Conservation (phyloP, 2,113 vertebrate species). For the Nothoprocta pentlandii region DNA sequence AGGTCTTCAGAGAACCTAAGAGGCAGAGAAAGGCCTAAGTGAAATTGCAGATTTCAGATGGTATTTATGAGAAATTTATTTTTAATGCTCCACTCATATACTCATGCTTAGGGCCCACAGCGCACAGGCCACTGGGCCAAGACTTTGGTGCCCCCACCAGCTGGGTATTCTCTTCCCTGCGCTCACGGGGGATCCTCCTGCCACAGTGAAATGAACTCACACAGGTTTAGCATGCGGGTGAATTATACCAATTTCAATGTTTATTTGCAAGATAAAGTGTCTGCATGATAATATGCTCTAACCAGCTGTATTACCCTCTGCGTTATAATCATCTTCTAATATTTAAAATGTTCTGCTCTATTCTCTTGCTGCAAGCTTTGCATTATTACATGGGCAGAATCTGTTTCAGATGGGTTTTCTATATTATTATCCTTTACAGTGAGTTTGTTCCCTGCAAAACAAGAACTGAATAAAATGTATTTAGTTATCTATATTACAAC, state of each 20-base stretch:
- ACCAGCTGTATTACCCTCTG: neutral
- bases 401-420: neutral
- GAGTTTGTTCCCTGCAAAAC: neutral
- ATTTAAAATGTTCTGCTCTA: neutral
- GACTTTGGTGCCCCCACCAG: accelerated
- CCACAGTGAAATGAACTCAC: neutral
- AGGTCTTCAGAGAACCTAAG: neutral
- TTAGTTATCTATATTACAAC: slow-evolving; percentile 27
- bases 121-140: accelerated
- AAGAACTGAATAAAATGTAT: neutral
- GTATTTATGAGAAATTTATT: neutral
- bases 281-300: neutral
- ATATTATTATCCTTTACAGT: neutral
- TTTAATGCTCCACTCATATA: neutral
- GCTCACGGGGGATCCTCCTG: neutral
- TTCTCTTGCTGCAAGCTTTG: neutral
- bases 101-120: neutral
- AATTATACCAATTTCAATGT: neutral
- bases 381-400: neutral
- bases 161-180: neutral
- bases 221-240: neutral
- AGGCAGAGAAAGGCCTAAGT: accelerated
- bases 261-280: neutral
- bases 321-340: neutral
- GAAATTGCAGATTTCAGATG: neutral